Evolutionary conservation across 1,140 invertebrate species (phyloP).

Genomic region (Papilio xuthus): DNA sequence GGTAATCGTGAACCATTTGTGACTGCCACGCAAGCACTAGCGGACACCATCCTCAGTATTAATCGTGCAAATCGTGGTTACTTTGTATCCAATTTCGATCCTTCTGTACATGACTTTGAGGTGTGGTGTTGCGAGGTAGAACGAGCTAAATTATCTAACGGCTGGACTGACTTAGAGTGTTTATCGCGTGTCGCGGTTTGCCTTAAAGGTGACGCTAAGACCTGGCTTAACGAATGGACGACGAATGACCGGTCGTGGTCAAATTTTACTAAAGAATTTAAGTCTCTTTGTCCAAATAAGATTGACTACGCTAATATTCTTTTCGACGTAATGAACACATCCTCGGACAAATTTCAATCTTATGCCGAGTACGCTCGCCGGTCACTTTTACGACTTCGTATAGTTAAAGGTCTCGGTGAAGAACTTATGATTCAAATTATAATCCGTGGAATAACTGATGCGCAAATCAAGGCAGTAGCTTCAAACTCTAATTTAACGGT

Average conservation of each 20-base stretch:
- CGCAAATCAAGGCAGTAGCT: no score
- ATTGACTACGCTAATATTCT: not conserved
- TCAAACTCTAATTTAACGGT: no score
- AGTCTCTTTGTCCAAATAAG: not conserved
- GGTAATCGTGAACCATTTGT: no score
- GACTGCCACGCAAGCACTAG: no score
- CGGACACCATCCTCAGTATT: no score
- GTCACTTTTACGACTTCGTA: not conserved
- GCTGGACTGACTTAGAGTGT: not conserved
- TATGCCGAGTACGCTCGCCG: not conserved
- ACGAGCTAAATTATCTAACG: not conserved
- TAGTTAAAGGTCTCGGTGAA: not conserved
- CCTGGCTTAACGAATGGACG: not conserved
- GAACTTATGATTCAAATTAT: no score
- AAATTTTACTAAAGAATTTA: not conserved
- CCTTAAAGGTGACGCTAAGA: not conserved
- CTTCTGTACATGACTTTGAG: not conserved
- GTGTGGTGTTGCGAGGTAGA: not conserved
- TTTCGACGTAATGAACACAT: not conserved
- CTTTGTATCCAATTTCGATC: not conserved
- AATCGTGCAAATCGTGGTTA: no score
- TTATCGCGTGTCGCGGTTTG: not conserved
- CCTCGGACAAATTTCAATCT: not conserved
- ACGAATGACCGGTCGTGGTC: not conserved
- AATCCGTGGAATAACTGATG: no score